These are phyloP conservation scores for Chaetops frenatus DNA, from an alignment of 2,113 vertebrate species.

Conservation along the genomic window DNA sequence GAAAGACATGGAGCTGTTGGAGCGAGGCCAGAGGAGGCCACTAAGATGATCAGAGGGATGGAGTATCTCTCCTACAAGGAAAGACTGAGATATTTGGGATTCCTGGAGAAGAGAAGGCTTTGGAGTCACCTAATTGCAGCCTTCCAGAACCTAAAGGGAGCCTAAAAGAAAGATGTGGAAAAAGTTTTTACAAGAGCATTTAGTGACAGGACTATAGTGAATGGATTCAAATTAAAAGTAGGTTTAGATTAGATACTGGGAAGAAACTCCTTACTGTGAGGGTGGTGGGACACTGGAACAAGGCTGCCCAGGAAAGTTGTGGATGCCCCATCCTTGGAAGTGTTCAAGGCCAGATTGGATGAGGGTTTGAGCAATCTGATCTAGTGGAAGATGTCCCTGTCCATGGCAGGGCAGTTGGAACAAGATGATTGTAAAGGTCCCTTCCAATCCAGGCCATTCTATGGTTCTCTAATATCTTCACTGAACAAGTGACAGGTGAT, in stretches of 20 bases:
- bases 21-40: accelerated
- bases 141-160: background rate
- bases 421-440: background rate
- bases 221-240: background rate
- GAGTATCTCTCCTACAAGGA: accelerated
- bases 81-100: background rate
- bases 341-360: background rate
- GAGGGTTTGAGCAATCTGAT: background rate
- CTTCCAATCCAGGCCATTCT: background rate
- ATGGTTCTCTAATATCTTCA: background rate
- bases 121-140: background rate
- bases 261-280: background rate
- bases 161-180: background rate
- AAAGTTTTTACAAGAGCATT: background rate
- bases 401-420: background rate
- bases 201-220: background rate
- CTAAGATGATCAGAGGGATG: background rate
- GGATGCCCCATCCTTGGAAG: background rate
- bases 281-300: background rate
- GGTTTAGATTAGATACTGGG: background rate
- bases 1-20: background rate
- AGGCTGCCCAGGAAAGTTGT: background rate
- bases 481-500: background rate
- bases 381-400: background rate
- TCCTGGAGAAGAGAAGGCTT: background rate